These are phyloP conservation scores for Boloria selene DNA, from an alignment of 2,888 invertebrate species.

Conservation along the genomic window DNA sequence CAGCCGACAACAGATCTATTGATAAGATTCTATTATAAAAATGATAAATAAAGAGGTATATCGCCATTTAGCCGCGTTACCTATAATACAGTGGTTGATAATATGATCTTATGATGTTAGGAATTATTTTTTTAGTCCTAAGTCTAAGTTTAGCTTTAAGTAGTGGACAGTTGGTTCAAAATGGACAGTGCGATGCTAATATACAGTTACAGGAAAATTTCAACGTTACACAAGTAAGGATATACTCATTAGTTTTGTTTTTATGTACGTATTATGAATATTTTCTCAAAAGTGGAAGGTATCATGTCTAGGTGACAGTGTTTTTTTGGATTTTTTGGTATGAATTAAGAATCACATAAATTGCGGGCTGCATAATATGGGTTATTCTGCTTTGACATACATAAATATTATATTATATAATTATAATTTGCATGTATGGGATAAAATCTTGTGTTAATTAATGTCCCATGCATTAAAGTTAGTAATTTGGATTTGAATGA, in stretches of 20 bases:
- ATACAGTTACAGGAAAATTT: slow-evolving; percentile 49
- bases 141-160: slow-evolving; percentile 53
- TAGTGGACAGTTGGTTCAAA: slow-evolving; percentile 58
- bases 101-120: slow-evolving; percentile 63
- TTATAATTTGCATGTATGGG: too few species aligned
- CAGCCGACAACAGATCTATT: slow-evolving; percentile 30
- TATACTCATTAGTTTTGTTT: slow-evolving; percentile 5
- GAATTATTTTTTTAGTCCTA: slow-evolving; percentile 53
- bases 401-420: too few species aligned
- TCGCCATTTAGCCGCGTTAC: slow-evolving; percentile 53
- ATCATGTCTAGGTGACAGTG: too few species aligned
- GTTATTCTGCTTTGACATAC: too few species aligned
- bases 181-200: slow-evolving; percentile 58
- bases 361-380: too few species aligned
- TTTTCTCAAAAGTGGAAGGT: neutral
- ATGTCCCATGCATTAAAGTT: too few species aligned
- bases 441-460: too few species aligned
- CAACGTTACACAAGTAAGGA: slow-evolving; percentile 51
- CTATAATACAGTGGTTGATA: slow-evolving; percentile 49
- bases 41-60: slow-evolving; percentile 47
- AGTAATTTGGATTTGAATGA: too few species aligned
- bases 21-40: slow-evolving; percentile 47
- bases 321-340: too few species aligned
- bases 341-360: too few species aligned
- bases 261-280: neutral